These are phyloP conservation scores for Bombus terrestris DNA, from an alignment of 1,140 invertebrate genomes.

Conservation along the genomic window DNA sequence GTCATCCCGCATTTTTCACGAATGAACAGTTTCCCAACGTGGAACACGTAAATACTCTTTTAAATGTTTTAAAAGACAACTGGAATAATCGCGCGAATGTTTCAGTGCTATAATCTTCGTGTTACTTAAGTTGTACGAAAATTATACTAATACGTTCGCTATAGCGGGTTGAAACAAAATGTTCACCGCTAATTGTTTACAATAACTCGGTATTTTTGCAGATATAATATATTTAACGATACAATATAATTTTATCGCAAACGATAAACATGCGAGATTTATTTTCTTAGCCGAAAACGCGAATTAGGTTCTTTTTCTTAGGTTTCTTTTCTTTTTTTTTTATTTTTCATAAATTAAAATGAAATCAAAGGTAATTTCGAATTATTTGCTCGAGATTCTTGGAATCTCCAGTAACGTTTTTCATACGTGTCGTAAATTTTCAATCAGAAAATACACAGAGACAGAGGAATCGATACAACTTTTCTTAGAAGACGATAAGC, in stretches of 20 bases:
- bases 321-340: too few species aligned
- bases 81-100: background rate
- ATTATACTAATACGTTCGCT: background rate
- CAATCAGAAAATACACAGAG: background rate
- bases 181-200: background rate
- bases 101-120: background rate
- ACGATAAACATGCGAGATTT: too few species aligned
- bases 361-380: too few species aligned
- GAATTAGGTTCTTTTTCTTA: too few species aligned
- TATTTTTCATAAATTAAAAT: too few species aligned
- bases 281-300: too few species aligned
- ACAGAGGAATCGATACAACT: conserved; percentile 20
- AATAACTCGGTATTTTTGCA: background rate
- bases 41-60: background rate
- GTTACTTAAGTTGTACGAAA: background rate
- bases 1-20: conserved; percentile 17
- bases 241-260: too few species aligned
- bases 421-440: background rate
- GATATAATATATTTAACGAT: too few species aligned
- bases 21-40: background rate
- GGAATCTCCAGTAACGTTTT: too few species aligned
- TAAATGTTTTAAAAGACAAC: background rate
- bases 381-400: too few species aligned
- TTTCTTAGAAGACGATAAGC: background rate
- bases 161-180: background rate